A percentile compares a stretch with the other conserved stretches of the same genome.
These are phyloP conservation scores for Hypolimnas misippus DNA, from an alignment of 2,888 invertebrate species.

Conservation along the genomic window DNA sequence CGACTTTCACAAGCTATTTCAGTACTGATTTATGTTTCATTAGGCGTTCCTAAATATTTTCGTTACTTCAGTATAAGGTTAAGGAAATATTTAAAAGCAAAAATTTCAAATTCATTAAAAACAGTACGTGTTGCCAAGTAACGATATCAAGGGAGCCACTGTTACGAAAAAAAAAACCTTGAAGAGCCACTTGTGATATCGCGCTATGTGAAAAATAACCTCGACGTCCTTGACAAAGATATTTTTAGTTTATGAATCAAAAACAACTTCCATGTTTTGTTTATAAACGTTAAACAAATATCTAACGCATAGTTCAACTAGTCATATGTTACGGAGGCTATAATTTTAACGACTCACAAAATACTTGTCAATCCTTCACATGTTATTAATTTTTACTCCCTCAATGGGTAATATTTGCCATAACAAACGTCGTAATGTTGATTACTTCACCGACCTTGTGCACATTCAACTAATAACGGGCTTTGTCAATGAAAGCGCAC, in stretches of 20 bases:
- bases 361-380: not conserved
- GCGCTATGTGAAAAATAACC: conserved; percentile 13
- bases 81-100: conserved; percentile 30
- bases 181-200: conserved; percentile 4
- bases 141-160: conserved; percentile 12
- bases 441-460: conserved; percentile 29
- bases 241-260: conserved; percentile 10
- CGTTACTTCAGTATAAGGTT: conserved; percentile 48
- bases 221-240: conserved; percentile 13
- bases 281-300: not conserved
- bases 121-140: conserved; percentile 32
- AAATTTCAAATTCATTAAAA: conserved; percentile 24
- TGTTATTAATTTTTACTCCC: not conserved
- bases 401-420: not conserved
- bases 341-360: not conserved
- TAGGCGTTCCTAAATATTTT: conserved; percentile 66
- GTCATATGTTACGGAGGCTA: too few species aligned
- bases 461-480: conserved; percentile 56
- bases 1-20: conserved; percentile 60
- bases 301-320: too few species aligned
- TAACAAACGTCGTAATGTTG: conserved; percentile 40
- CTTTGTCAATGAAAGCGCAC: conserved; percentile 62
- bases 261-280: not conserved
- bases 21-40: conserved; percentile 77
- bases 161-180: conserved; percentile 16